Conservation (phyloP, 2,888 invertebrate genomes). For the Campoplex nolae region DNA sequence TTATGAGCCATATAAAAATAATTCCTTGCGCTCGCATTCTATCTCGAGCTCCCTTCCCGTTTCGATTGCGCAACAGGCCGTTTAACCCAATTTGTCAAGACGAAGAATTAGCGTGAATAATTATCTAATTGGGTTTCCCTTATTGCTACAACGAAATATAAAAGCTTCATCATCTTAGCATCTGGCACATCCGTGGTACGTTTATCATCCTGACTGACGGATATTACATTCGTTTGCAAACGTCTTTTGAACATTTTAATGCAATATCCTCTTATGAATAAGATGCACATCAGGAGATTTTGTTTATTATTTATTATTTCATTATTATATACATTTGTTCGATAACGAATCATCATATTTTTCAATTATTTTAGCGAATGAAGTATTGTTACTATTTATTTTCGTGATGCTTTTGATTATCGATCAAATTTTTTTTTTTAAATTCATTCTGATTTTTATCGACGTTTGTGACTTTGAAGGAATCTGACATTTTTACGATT, state of each 20-base stretch:
- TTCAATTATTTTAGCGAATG: neutral
- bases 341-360: neutral
- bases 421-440: too few species aligned
- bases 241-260: neutral
- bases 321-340: too few species aligned
- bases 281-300: neutral
- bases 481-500: too few species aligned
- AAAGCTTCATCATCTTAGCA: slow-evolving; percentile 63
- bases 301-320: neutral
- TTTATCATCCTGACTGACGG: slow-evolving; percentile 27
- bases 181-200: slow-evolving; percentile 42
- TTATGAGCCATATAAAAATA: slow-evolving; percentile 52
- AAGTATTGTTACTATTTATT: neutral
- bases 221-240: slow-evolving; percentile 33
- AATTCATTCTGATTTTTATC: too few species aligned
- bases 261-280: neutral
- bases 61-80: slow-evolving; percentile 69
- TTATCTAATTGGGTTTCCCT: slow-evolving; percentile 75
- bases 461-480: too few species aligned
- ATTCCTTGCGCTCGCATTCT: slow-evolving; percentile 55
- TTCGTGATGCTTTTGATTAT: too few species aligned
- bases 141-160: slow-evolving; percentile 50
- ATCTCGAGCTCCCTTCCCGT: slow-evolving; percentile 58
- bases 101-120: slow-evolving; percentile 79
- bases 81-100: slow-evolving; percentile 74